A percentile compares a stretch with the other conserved stretches of the same genome.
Conservation (phyloP, 2,113 vertebrate genomes). For the Agapornis roseicollis region DNA sequence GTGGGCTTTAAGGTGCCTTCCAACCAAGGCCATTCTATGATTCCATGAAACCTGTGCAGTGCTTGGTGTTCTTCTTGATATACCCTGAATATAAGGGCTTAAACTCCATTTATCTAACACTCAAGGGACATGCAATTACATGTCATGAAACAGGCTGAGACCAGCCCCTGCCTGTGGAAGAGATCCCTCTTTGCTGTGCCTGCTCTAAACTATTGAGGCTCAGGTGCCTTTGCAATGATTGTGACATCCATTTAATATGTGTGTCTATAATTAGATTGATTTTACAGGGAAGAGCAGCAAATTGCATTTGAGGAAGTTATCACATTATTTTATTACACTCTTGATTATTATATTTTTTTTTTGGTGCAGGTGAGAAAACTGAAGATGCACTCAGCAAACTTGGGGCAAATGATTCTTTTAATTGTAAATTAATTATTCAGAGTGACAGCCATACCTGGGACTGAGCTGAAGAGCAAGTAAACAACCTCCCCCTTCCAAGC, state of each 20-base stretch:
- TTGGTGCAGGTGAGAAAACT: background rate
- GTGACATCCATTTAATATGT: slow-evolving; percentile 40
- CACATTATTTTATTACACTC: slow-evolving; percentile 35
- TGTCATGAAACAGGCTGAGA: background rate
- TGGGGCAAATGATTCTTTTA: background rate
- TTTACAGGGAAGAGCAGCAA: slow-evolving; percentile 43
- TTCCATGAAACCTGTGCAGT: background rate
- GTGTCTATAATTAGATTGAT: slow-evolving; percentile 57
- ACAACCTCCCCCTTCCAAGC: background rate
- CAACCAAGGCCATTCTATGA: background rate
- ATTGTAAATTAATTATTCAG: slow-evolving; percentile 50
- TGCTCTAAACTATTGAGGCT: background rate
- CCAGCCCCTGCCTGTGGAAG: background rate
- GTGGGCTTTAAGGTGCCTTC: background rate
- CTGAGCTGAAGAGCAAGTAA: slow-evolving; percentile 25
- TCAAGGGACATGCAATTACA: background rate
- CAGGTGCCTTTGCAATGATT: background rate
- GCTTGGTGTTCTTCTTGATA: background rate
- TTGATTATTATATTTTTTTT: background rate
- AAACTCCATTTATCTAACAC: background rate
- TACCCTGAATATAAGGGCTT: background rate
- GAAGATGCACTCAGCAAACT: background rate
- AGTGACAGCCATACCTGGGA: slow-evolving; percentile 26
- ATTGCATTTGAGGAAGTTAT: slow-evolving; percentile 48
- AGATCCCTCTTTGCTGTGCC: background rate